A percentile compares a stretch with the other conserved stretches of the same genome.
Evolutionary conservation across 2,797 vertebrate genomes (phyloP).

Genomic region (Tragelaphus eurycerus): DNA sequence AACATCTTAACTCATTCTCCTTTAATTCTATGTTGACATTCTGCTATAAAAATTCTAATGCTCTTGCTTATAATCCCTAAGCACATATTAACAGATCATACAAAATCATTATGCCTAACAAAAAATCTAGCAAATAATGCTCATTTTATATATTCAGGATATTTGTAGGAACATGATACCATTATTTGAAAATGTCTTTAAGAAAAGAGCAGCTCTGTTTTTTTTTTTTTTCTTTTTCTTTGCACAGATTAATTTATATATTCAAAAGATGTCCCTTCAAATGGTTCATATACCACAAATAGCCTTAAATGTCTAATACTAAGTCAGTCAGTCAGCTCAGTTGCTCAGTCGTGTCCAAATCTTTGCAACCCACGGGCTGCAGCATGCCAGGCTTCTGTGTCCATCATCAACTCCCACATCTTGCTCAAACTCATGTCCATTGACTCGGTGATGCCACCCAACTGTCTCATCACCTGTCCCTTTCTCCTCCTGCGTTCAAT

Average conservation of each 20-base stretch:
- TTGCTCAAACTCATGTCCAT: not conserved
- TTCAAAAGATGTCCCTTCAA: not conserved
- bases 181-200: not conserved
- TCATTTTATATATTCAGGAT: not conserved
- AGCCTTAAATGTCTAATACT: not conserved
- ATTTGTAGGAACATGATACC: not conserved
- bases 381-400: not conserved
- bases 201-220: not conserved
- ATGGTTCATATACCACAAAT: not conserved
- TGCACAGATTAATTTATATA: not conserved
- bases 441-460: not conserved
- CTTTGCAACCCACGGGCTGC: not conserved
- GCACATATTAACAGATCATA: not conserved
- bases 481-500: not conserved
- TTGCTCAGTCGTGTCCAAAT: not conserved
- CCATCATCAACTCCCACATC: not conserved
- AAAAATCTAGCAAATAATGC: not conserved
- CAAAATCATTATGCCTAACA: not conserved
- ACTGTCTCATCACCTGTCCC: not conserved
- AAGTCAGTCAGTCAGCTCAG: not conserved
- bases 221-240: not conserved
- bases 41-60: not conserved
- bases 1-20: not conserved
- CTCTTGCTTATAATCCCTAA: not conserved
- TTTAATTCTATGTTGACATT: not conserved